Conservation (phyloP, 2,888 invertebrate species). For the Eupithecia vulgata region DNA sequence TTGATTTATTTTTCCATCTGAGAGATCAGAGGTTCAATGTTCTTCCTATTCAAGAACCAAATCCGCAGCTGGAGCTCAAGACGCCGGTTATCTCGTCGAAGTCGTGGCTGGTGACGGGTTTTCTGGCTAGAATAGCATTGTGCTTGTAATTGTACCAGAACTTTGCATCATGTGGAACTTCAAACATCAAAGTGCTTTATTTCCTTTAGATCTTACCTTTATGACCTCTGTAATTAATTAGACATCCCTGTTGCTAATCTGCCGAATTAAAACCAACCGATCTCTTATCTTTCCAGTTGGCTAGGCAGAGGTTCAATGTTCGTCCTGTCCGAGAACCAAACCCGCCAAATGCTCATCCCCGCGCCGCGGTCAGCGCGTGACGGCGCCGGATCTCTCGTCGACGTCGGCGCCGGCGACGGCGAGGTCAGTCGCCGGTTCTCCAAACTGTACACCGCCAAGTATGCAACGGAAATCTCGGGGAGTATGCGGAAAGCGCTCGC, state of each 20-base stretch:
- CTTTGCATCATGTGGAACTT: not conserved
- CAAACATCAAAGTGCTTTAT: too few species aligned
- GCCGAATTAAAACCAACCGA: not conserved
- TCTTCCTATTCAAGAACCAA: slow-evolving; percentile 94
- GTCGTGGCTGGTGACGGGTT: slow-evolving; percentile 97
- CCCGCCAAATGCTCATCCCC: slow-evolving; percentile 85
- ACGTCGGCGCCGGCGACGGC: slow-evolving; percentile 98
- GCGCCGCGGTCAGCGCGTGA: slow-evolving; percentile 47
- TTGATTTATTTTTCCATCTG: slow-evolving; percentile 79
- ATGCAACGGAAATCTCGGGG: slow-evolving; percentile 95
- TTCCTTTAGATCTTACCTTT: too few species aligned
- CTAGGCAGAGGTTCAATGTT: slow-evolving; percentile 98
- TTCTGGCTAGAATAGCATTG: too few species aligned
- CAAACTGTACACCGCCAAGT: slow-evolving; percentile 88
- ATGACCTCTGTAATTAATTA: not conserved
- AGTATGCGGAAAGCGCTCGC: slow-evolving; percentile 93
- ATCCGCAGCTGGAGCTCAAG: slow-evolving; percentile 87
- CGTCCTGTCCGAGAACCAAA: slow-evolving; percentile 93
- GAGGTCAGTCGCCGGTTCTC: slow-evolving; percentile 93
- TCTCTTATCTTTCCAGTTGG: slow-evolving; percentile 80
- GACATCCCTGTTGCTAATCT: not conserved
- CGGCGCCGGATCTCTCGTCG: slow-evolving; percentile 84
- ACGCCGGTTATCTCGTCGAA: slow-evolving; percentile 86
- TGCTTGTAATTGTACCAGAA: too few species aligned
- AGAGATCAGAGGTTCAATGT: slow-evolving; percentile 95